A percentile compares a stretch with the other conserved stretches of the same genome.
These are phyloP conservation scores for Oreochromis aureus DNA, from an alignment of 2,113 vertebrate genomes.

Conservation along the genomic window DNA sequence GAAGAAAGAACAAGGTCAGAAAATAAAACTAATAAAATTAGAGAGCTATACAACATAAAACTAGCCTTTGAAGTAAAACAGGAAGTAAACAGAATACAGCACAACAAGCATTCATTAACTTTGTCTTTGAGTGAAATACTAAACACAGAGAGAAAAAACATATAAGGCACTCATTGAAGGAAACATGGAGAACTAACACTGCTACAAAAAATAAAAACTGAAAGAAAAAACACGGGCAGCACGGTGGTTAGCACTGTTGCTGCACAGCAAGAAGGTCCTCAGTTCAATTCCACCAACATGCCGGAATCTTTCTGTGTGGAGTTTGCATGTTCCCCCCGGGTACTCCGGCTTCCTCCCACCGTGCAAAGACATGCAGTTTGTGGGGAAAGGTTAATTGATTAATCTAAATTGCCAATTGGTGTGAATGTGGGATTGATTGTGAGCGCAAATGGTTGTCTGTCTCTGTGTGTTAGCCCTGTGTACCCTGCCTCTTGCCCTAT, in stretches of 20 bases:
- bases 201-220: neutral
- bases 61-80: neutral
- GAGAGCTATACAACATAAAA: neutral
- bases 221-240: neutral
- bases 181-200: neutral
- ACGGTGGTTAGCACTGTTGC: neutral
- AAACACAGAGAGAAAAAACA: neutral
- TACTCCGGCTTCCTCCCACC: neutral
- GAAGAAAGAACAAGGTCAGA: neutral
- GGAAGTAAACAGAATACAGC: neutral
- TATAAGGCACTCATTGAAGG: neutral
- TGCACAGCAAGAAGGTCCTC: neutral
- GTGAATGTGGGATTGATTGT: neutral
- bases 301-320: neutral
- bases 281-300: neutral
- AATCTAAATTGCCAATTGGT: neutral
- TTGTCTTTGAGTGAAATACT: neutral
- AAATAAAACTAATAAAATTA: neutral
- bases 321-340: neutral
- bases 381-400: neutral
- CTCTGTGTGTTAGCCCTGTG: neutral
- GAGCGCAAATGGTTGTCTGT: neutral
- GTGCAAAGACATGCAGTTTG: neutral
- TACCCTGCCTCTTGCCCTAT: neutral
- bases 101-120: neutral